Base-by-base conservation (phyloP, 2,797 vertebrate genomes). In the Lithobates sylvaticus region DNA sequence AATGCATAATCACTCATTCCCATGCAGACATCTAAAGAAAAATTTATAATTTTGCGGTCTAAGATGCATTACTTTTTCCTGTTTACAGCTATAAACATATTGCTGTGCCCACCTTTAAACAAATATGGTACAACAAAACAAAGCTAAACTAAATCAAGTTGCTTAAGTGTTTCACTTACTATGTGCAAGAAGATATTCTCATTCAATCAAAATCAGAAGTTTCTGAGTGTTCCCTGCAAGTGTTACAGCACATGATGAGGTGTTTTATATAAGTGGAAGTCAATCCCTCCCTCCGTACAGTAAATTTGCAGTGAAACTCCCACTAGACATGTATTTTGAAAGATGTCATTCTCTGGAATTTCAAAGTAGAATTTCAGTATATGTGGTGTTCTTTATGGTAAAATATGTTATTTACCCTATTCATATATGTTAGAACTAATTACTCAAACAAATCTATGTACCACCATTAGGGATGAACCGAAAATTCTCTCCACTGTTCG, bases 231-330 rank as follows among this genome's bases (percentile, higher is more conserved):
- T 65, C 34, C 64, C 18, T 72, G 73, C 50, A 82, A 72, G n/a
- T 86, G 79, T 50, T 73, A 65, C 64, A 82, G 10, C n/a, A 50
- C 44, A 58, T 64, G 61, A 82, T 47, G 50, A 82, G 73, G 67
- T 77, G n/a, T 82, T 67, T 64, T 58, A 78, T 81, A 71, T 82
- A 81, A 82, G 58, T 69, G 47, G 81, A 82, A 74, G 73, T 18
- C 71, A 9, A 77, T 61, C 79, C 85, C 85, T 81, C 84, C 78
- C 72, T 36, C 50, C 76, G 42, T 27, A 26, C 65, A 77, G 2
- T 77, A n/a, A 8, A 54, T 71, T 44, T 76, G 50, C 36, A 76
- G 72, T 32, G n/a, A 34, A 26, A 77, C 78, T 72, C 85, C 85
- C 65, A 23, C 58, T 73, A 58, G 18, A 36, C 42, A 76, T 68